Evolutionary conservation across 2,113 vertebrate genomes (phyloP).

Genomic region (Dunckerocampus dactyliophorus): DNA sequence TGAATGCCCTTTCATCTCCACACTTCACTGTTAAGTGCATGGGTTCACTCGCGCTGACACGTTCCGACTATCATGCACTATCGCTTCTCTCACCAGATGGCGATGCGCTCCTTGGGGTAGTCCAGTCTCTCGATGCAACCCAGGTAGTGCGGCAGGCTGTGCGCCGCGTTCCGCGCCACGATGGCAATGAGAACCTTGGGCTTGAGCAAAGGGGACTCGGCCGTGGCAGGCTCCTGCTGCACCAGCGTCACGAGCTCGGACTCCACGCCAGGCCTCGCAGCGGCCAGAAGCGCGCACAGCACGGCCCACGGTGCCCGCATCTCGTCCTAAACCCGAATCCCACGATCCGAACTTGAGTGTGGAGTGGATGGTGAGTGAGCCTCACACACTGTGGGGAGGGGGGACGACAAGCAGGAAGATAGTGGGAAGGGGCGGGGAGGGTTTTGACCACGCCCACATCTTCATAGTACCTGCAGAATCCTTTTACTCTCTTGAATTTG

Average conservation of each 20-base stretch:
- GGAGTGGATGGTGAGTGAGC: slow-evolving; percentile 4
- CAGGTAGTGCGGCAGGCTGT: slow-evolving; percentile 82
- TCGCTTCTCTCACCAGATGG: slow-evolving; percentile 80
- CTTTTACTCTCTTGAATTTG: background rate
- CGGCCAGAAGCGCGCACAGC: slow-evolving; percentile 49
- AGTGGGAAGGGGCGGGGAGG: slow-evolving; percentile 9
- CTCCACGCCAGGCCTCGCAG: slow-evolving; percentile 30
- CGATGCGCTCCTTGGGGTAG: slow-evolving; percentile 87
- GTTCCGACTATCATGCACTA: background rate
- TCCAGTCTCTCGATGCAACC: slow-evolving; percentile 87
- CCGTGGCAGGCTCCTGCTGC: slow-evolving; percentile 34
- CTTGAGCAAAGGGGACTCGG: slow-evolving; percentile 79
- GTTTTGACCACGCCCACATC: slow-evolving; percentile 36
- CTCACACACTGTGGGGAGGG: slow-evolving; percentile 10
- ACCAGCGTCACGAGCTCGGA: slow-evolving; percentile 54
- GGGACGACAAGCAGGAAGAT: slow-evolving; percentile 21
- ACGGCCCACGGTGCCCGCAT: slow-evolving; percentile 58
- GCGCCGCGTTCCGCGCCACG: slow-evolving; percentile 84
- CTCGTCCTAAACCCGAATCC: slow-evolving; percentile 36
- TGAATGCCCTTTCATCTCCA: no score
- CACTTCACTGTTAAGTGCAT: background rate
- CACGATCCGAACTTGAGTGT: background rate
- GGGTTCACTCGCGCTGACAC: background rate
- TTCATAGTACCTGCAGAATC: background rate
- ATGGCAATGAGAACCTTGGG: slow-evolving; percentile 86